These are phyloP conservation scores for Anguilla pacifica DNA, from an alignment of 2,797 vertebrate species.

Conservation along the genomic window DNA sequence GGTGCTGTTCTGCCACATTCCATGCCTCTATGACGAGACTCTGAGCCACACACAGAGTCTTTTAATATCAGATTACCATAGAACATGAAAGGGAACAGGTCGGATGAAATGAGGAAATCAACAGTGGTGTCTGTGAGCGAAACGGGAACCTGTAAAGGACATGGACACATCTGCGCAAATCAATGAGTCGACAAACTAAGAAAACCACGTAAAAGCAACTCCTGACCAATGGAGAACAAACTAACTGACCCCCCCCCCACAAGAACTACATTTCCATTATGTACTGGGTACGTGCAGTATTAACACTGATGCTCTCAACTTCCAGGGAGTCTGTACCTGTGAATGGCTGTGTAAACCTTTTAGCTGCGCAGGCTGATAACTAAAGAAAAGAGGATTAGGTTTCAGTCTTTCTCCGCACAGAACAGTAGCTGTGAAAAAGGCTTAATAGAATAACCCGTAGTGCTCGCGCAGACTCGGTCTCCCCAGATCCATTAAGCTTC, in stretches of 20 bases:
- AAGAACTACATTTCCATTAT: background rate
- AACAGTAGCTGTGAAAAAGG: background rate
- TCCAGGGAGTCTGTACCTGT: background rate
- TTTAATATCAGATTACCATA: slow-evolving; percentile 25
- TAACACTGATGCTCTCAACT: background rate
- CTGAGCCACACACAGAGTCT: slow-evolving; percentile 35
- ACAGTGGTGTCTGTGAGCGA: background rate
- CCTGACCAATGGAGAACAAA: background rate
- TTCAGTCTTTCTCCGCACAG: background rate
- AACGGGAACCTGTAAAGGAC: background rate
- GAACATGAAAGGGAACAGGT: background rate
- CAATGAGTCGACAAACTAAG: slow-evolving; percentile 20
- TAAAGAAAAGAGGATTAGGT: background rate
- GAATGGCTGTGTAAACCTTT: background rate
- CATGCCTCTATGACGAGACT: slow-evolving; percentile 40
- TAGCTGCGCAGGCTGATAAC: background rate
- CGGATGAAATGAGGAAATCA: background rate
- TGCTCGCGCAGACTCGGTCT: background rate
- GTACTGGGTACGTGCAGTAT: background rate
- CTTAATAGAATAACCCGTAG: background rate
- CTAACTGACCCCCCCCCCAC: background rate
- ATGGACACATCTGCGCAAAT: slow-evolving; percentile 11
- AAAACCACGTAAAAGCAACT: slow-evolving; percentile 9
- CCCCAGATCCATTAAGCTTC: background rate
- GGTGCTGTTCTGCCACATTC: slow-evolving; percentile 60